Conservation (phyloP, 2,888 invertebrate genomes). For the Acleris holmiana region DNA sequence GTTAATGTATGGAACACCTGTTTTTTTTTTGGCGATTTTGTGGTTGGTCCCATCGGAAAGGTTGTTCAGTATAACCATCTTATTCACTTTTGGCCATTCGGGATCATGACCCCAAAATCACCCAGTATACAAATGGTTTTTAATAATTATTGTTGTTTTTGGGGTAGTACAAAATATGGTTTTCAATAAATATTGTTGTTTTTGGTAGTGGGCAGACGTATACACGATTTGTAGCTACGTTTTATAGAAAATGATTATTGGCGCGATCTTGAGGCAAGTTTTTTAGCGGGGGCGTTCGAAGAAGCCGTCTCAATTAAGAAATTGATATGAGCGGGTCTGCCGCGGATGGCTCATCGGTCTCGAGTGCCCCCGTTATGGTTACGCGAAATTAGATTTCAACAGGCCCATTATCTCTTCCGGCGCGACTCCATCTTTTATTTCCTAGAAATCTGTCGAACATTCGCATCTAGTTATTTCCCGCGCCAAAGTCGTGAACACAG, state of each 20-base stretch:
- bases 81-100: too few relatives aligned
- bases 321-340: conserved; percentile 81
- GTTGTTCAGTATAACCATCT: too few relatives aligned
- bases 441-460: conserved; percentile 63
- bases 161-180: too few relatives aligned
- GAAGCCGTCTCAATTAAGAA: conserved; percentile 76
- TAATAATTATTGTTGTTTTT: too few relatives aligned
- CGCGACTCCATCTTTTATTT: conserved; percentile 72
- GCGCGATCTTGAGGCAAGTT: conserved; percentile 40
- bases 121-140: too few relatives aligned
- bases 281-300: conserved; percentile 64
- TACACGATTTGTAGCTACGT: conserved; percentile 24
- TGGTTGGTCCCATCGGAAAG: too few relatives aligned
- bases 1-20: too few relatives aligned
- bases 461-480: conserved; percentile 22
- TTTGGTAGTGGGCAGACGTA: not conserved
- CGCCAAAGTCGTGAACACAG: conserved; percentile 4
- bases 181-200: too few relatives aligned
- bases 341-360: conserved; percentile 80
- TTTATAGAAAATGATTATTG: conserved; percentile 29
- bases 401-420: conserved; percentile 75
- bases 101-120: too few relatives aligned
- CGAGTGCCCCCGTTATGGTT: conserved; percentile 77
- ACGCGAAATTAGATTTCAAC: conserved; percentile 85
- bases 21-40: too few relatives aligned